Conservation (phyloP, 2,113 vertebrate genomes). For the Shinisaurus crocodilurus region DNA sequence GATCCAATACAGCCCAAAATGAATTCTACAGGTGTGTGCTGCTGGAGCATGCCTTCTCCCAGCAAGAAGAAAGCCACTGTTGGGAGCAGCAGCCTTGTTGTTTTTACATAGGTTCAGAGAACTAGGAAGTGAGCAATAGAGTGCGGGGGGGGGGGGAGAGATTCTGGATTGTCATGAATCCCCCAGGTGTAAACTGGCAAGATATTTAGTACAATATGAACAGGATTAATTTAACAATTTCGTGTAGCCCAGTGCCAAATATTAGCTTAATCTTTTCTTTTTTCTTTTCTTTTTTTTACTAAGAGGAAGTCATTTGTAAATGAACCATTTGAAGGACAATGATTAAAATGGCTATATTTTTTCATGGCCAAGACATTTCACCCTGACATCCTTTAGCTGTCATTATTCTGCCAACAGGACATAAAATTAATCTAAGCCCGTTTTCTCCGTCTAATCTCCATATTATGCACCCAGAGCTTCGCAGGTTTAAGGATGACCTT, state of each 20-base stretch:
- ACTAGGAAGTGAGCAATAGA: neutral
- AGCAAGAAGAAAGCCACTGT: too few relatives aligned
- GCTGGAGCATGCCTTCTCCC: too few relatives aligned
- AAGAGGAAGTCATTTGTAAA: conserved; percentile 16
- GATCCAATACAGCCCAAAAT: too few relatives aligned
- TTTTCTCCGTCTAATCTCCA: conserved; percentile 49
- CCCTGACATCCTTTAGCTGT: conserved; percentile 44
- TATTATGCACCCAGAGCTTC: conserved; percentile 43
- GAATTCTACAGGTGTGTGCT: too few relatives aligned
- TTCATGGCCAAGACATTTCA: conserved; percentile 42
- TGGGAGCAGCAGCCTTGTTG: too few relatives aligned
- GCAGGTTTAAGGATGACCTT: conserved; percentile 61
- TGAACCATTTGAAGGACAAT: conserved; percentile 46
- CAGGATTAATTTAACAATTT: neutral
- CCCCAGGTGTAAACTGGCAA: neutral
- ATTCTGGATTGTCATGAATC: neutral
- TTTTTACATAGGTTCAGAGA: neutral
- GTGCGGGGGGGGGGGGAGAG: too few relatives aligned
- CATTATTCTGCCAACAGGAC: conserved; percentile 47
- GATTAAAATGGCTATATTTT: conserved; percentile 51
- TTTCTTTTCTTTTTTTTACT: conserved; percentile 21
- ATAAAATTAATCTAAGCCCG: conserved; percentile 53
- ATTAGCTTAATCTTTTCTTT: neutral
- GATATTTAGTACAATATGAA: neutral
- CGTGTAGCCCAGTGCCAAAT: neutral